Conservation (phyloP, 2,113 vertebrate genomes). For the Oxyura jamaicensis region DNA sequence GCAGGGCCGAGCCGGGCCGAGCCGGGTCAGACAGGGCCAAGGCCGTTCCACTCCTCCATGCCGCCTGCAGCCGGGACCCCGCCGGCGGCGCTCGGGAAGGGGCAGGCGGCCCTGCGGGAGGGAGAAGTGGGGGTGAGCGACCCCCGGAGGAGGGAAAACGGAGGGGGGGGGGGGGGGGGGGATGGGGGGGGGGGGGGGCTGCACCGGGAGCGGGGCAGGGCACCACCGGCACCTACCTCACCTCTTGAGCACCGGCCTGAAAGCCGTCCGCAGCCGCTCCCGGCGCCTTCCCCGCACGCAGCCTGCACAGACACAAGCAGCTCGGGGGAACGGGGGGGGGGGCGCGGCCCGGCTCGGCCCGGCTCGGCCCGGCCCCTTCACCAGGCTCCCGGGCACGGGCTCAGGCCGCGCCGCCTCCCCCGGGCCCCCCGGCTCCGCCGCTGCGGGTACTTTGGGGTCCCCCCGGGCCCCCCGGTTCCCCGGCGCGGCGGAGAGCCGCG, state of each 20-base stretch:
- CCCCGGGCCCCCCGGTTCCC: too few species aligned
- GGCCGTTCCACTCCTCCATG: too few species aligned
- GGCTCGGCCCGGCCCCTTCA: too few species aligned
- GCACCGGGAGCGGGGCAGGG: neutral
- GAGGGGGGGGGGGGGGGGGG: neutral
- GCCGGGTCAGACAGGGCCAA: too few species aligned
- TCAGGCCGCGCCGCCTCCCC: neutral
- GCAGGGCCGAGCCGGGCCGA: too few species aligned
- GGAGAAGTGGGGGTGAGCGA: neutral
- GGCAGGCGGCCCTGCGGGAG: constrained; percentile 66
- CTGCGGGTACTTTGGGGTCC: neutral
- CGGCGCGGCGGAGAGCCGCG: too few species aligned
- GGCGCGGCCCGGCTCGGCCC: neutral
- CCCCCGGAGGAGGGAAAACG: neutral
- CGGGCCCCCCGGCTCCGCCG: neutral
- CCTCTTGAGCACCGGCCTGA: constrained; percentile 90
- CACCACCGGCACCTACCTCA: constrained; percentile 77
- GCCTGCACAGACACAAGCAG: constrained; percentile 54
- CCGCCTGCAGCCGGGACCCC: neutral
- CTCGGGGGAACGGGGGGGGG: neutral
- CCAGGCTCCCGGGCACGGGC: too few species aligned
- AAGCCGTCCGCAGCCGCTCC: constrained; percentile 84
- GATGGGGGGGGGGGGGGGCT: neutral
- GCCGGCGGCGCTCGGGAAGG: neutral
- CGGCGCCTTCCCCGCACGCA: constrained; percentile 73